phyloP scores from a whole-genome alignment of 1,140 invertebrate species.

The roundworm (Caenorhabditis elegans) region DNA sequence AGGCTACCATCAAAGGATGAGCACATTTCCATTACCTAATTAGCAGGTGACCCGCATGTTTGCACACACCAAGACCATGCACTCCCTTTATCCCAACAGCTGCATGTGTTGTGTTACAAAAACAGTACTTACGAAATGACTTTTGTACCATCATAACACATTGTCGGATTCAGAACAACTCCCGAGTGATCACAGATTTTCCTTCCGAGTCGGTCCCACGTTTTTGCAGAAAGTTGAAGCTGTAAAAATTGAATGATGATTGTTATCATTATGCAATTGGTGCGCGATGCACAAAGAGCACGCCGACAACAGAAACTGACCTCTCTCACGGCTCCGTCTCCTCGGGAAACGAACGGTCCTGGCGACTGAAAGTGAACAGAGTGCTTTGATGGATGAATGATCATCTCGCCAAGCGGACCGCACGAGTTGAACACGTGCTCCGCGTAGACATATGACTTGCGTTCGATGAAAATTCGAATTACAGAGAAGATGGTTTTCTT shows the following conservation, averaged over 20 bases:
- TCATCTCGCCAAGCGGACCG: background rate
- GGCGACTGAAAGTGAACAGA: background rate
- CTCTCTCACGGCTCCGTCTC: conserved; percentile 1
- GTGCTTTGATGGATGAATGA: conserved; percentile 13
- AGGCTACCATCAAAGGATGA: no score
- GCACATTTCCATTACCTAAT: background rate
- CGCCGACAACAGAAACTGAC: background rate
- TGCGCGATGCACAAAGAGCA: background rate
- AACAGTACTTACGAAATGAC: background rate
- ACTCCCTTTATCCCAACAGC: background rate
- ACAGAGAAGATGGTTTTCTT: background rate
- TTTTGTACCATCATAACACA: background rate
- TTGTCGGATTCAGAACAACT: background rate
- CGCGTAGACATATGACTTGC: background rate
- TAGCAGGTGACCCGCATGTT: background rate
- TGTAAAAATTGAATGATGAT: background rate
- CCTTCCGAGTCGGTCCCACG: background rate
- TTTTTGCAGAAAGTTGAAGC: background rate
- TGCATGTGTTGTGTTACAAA: background rate
- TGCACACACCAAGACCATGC: background rate
- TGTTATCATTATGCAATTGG: background rate
- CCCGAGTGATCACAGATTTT: conserved; percentile 6
- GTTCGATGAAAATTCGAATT: background rate
- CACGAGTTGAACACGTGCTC: background rate
- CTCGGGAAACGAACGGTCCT: background rate